Evolutionary conservation across 2,797 vertebrate species (phyloP).

Genomic region (Gymnocypris eckloni): DNA sequence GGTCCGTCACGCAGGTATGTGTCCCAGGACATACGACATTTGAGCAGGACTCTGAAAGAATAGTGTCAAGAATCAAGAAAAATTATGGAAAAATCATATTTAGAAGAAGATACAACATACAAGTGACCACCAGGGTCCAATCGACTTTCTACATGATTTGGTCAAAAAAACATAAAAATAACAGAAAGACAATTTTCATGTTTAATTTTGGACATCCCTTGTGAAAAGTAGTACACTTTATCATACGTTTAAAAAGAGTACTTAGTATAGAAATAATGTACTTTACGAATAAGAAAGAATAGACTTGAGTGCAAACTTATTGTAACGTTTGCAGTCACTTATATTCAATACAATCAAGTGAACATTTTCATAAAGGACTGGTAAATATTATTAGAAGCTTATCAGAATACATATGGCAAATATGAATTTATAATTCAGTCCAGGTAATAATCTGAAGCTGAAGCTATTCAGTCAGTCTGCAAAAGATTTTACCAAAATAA

Average conservation of each 20-base stretch:
- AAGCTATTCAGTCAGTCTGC: slow-evolving; percentile 5
- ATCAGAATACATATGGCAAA: background rate
- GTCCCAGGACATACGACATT: slow-evolving; percentile 91
- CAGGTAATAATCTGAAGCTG: background rate
- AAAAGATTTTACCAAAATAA: background rate
- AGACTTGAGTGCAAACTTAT: too few species aligned
- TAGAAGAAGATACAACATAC: background rate
- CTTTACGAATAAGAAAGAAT: too few species aligned
- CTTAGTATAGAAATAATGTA: too few species aligned
- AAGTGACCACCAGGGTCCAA: background rate
- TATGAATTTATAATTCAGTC: background rate
- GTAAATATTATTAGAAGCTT: background rate
- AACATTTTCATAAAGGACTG: too few species aligned
- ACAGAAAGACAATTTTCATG: too few species aligned
- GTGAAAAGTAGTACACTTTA: too few species aligned
- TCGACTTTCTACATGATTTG: background rate
- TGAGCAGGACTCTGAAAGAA: slow-evolving; percentile 88
- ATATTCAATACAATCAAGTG: background rate
- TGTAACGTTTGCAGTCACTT: background rate
- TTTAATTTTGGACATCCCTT: too few species aligned
- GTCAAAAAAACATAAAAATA: background rate
- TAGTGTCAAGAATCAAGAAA: background rate
- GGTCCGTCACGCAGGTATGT: slow-evolving; percentile 94
- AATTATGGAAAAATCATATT: background rate
- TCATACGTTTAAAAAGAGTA: too few species aligned